These are phyloP conservation scores for Pterois miles DNA, from an alignment of 2,797 vertebrate species.

Conservation along the genomic window DNA sequence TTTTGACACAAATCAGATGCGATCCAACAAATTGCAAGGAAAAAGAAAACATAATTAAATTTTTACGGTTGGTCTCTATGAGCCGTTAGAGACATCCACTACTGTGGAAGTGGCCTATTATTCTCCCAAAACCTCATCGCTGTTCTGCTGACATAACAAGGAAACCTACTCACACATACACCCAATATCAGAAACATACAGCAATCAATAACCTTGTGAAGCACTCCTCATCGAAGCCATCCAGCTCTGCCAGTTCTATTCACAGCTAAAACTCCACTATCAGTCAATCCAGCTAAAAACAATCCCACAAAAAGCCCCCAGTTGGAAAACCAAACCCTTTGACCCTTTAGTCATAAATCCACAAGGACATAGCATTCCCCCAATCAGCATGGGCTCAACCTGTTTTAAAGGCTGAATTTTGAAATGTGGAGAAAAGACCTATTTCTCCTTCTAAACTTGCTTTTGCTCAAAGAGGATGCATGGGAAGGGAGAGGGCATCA, in stretches of 20 bases:
- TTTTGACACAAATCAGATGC: background rate
- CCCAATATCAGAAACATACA: conserved; percentile 2
- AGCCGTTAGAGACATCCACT: background rate
- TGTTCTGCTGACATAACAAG: conserved; percentile 12
- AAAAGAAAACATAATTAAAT: background rate
- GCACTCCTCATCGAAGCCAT: background rate
- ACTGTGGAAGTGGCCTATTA: background rate
- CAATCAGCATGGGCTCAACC: conserved; percentile 28
- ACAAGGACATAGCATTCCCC: conserved; percentile 22
- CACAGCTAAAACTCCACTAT: conserved; percentile 12
- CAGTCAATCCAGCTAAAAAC: conserved; percentile 19
- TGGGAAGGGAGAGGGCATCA: conserved; percentile 18
- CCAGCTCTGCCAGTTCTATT: conserved; percentile 17
- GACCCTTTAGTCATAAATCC: conserved; percentile 55
- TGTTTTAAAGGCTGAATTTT: conserved; percentile 41
- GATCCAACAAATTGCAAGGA: background rate
- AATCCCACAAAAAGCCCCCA: conserved; percentile 7
- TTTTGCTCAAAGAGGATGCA: conserved; percentile 42
- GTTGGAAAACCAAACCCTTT: conserved; percentile 26
- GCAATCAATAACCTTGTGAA: conserved; percentile 9
- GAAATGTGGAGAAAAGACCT: conserved; percentile 13
- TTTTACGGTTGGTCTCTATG: background rate
- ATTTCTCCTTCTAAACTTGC: conserved; percentile 31
- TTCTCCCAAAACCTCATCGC: background rate
- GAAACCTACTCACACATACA: background rate